Base-by-base conservation (phyloP, 2,797 vertebrate genomes). In the Octomys mimax region DNA sequence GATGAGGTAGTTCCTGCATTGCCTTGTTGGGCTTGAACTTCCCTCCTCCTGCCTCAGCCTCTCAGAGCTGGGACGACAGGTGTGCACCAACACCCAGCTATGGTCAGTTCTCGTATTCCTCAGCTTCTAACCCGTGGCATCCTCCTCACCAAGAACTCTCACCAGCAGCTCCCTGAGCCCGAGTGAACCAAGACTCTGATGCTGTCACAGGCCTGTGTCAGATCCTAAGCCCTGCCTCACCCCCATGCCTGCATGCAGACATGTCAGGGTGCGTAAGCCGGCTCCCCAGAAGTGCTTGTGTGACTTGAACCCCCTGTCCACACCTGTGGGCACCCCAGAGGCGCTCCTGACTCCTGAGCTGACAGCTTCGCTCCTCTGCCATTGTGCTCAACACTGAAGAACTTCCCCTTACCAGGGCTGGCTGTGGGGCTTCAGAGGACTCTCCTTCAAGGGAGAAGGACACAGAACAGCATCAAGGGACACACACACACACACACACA, bases 361-460 rank as follows among this genome's bases (percentile, higher is more conserved):
- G 7, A 70, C 61, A 39, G 42, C 6, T 19, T 57, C 33, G 57
- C 33, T 46, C 80, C 82, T 22, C 46, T 70, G 66, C 85, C 22
- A 0, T 18, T 4, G 90, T 16, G 62, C 87, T 61, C 46, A 62
- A 80, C 79, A 46, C n/a, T 33, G 16, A 46, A 86, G 88, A 64
- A 28, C 11, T 13, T 89, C 70, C 14, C 77, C 13, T 57, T 36
- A 36, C 18, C 31, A 26, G 2, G 24, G 13, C 28, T 57, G 26
- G 19, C 70, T 92, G 62, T 62, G 79, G 31, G 39, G 28, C 68
- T 78, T 87, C 7, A 19, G 18, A 28, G 36, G 21, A 36, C 42
- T 84, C 95, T 87, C 85, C 12, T 85, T 73, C 85, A 10, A 62
- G 54, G 24, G 31, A 93, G 61, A 62, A 89, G 71, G 54, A 26